Conservation (phyloP, 2,888 invertebrate genomes). For the Drosophila lacicola region DNA sequence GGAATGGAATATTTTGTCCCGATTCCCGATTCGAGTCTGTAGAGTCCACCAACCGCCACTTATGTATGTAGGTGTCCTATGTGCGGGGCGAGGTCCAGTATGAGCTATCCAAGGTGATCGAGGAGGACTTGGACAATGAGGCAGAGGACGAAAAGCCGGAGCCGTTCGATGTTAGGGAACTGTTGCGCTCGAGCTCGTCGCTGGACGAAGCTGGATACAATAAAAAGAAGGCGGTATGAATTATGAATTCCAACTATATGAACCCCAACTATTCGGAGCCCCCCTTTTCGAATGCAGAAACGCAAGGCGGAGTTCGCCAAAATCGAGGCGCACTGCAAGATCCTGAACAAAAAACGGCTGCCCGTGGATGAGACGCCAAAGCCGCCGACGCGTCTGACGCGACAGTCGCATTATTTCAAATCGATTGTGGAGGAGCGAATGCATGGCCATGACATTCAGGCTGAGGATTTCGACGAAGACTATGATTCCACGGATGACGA, state of each 20-base stretch:
- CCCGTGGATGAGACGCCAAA: background rate
- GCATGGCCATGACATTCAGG: fast-evolving
- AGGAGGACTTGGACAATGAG: constrained; percentile 6
- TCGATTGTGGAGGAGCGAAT: fast-evolving
- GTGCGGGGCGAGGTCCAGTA: constrained; percentile 21
- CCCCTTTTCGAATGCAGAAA: constrained; percentile 19
- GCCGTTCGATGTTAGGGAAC: constrained; percentile 38
- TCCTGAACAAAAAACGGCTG: constrained; percentile 3
- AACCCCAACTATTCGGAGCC: too few species aligned
- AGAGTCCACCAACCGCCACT: too few species aligned
- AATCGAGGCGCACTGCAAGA: constrained; percentile 29
- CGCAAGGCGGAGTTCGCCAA: constrained; percentile 41
- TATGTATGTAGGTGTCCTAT: constrained; percentile 2
- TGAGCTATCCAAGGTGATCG: constrained; percentile 5
- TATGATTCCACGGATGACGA: background rate
- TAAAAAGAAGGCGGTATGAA: constrained; percentile 34
- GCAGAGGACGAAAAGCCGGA: constrained; percentile 19
- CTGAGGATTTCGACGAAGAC: constrained; percentile 33
- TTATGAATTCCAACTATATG: background rate
- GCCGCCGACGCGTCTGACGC: fast-evolving
- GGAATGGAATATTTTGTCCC: too few species aligned
- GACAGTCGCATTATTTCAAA: background rate
- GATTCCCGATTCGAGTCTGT: too few species aligned
- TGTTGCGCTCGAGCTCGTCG: constrained; percentile 49
- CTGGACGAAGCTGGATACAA: constrained; percentile 19